Evolutionary conservation across 1,140 invertebrate genomes (phyloP).

Genomic region (Saccostrea glomerata): DNA sequence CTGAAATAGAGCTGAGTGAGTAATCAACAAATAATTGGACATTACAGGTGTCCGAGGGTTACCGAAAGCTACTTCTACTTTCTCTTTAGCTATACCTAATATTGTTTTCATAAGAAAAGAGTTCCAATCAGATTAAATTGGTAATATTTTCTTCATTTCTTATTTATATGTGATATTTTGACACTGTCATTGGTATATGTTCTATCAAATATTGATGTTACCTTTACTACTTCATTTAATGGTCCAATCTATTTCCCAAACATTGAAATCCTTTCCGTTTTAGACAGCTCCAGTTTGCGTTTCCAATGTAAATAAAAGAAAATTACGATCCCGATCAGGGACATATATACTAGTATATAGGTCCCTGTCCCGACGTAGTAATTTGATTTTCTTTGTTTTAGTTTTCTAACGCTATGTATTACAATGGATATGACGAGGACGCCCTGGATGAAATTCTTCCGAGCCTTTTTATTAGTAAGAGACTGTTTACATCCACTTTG

Average conservation of each 20-base stretch:
- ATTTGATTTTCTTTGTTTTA: background rate
- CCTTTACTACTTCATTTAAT: too few relatives aligned
- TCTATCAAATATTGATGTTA: too few relatives aligned
- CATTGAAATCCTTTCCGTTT: too few relatives aligned
- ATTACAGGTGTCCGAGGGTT: background rate
- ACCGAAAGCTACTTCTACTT: background rate
- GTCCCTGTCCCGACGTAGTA: background rate
- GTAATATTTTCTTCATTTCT: too few relatives aligned
- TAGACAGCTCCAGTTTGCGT: background rate
- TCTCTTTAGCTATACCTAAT: background rate
- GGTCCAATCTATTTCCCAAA: too few relatives aligned
- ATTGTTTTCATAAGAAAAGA: background rate
- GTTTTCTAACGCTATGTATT: background rate
- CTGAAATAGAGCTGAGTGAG: too few relatives aligned
- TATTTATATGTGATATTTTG: too few relatives aligned
- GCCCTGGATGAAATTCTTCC: slow-evolving; percentile 33
- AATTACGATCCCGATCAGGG: background rate
- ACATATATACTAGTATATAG: background rate
- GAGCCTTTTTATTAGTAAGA: slow-evolving; percentile 22
- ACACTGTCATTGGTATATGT: too few relatives aligned
- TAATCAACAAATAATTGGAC: too few relatives aligned
- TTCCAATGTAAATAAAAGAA: background rate
- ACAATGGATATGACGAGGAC: slow-evolving; percentile 30
- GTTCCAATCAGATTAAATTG: background rate
- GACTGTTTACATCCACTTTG: background rate